Evolutionary conservation across 2,113 vertebrate genomes (phyloP).

Genomic region (Gadus chalcogrammus): DNA sequence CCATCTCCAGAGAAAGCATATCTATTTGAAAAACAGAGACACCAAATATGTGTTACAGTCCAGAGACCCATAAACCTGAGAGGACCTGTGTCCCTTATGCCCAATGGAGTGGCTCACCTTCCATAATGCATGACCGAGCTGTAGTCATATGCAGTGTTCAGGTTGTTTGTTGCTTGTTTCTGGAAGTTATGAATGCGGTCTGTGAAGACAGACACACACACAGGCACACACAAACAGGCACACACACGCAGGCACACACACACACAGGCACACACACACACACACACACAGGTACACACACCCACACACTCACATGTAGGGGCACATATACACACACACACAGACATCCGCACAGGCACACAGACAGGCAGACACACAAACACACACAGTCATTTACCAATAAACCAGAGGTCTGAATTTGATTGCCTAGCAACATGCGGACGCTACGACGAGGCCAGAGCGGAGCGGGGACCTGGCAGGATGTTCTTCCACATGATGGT

Average conservation of each 20-base stretch:
- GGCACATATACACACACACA: not conserved
- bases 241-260: not conserved
- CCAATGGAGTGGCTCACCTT: conserved; percentile 54
- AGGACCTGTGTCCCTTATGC: not conserved
- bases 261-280: not conserved
- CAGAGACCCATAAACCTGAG: conserved; percentile 1
- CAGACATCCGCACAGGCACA: not conserved
- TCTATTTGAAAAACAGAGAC: conserved; percentile 43
- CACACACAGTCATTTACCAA: not conserved
- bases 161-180: conserved; percentile 73
- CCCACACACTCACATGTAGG: not conserved
- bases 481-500: conserved; percentile 82
- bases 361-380: not conserved
- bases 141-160: conserved; percentile 75
- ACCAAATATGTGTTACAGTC: conserved; percentile 1
- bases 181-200: conserved; percentile 71
- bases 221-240: not conserved
- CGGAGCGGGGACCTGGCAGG: conserved; percentile 55
- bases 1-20: conserved; percentile 78
- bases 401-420: not conserved
- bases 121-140: conserved; percentile 78
- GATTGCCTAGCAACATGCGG: not conserved
- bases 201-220: conserved; percentile 26
- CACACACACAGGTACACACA: not conserved
- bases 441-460: not conserved